These are phyloP conservation scores for Plagodis dolabraria DNA, from an alignment of 2,888 invertebrate species.

Conservation along the genomic window DNA sequence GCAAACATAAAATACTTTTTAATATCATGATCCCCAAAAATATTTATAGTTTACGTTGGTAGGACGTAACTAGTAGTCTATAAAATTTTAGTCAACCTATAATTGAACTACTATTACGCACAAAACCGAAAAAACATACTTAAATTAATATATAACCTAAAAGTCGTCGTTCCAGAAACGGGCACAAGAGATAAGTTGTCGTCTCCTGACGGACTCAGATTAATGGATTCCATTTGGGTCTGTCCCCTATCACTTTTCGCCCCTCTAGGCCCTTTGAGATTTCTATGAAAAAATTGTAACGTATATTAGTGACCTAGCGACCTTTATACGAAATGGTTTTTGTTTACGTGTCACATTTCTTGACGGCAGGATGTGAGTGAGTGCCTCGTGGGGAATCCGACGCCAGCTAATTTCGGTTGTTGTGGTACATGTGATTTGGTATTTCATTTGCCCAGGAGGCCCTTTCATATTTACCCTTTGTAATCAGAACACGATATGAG, in stretches of 20 bases:
- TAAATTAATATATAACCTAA: conserved; percentile 3
- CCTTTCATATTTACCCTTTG: no score
- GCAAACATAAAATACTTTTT: no score
- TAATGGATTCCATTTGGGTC: conserved; percentile 39
- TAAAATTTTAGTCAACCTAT: no score
- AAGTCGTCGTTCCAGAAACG: conserved; percentile 11
- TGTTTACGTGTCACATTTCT: conserved; percentile 32
- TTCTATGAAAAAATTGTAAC: conserved; percentile 39
- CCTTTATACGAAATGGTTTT: conserved; percentile 26
- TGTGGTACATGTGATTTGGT: conserved; percentile 15
- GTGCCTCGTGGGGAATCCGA: conserved; percentile 28
- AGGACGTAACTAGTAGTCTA: no score
- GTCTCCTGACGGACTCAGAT: conserved; percentile 43
- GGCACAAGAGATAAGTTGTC: conserved; percentile 46
- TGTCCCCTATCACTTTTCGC: conserved; percentile 38
- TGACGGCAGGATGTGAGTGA: conserved; percentile 31
- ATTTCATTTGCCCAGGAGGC: conserved; percentile 15
- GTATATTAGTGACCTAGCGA: conserved; percentile 36
- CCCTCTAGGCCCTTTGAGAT: conserved; percentile 35
- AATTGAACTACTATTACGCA: no score
- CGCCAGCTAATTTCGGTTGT: conserved; percentile 24
- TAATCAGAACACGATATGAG: no score
- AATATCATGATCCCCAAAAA: no score
- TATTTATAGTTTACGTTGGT: no score
- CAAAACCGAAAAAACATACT: no score